These are phyloP conservation scores for Galeopsomyia nigrocyanea DNA, from an alignment of 2,888 invertebrate genomes.

Conservation along the genomic window DNA sequence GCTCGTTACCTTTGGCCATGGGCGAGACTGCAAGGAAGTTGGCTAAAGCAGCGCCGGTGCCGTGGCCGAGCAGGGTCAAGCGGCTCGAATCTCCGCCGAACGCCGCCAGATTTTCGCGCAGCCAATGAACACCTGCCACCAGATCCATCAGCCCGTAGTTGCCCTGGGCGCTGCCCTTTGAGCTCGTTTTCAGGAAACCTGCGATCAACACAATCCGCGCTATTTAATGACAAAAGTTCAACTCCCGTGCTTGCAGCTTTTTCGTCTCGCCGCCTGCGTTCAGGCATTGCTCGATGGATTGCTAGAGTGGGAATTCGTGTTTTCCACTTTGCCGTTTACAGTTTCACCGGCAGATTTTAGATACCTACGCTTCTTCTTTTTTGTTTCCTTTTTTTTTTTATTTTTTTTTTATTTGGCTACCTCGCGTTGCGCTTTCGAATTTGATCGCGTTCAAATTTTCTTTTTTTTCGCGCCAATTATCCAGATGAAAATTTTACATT, in stretches of 20 bases:
- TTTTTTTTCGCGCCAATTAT: no score
- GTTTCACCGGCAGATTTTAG: no score
- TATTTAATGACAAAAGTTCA: neutral
- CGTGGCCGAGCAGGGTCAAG: slow-evolving; percentile 95
- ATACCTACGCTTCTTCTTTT: no score
- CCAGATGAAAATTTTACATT: no score
- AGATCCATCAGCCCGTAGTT: slow-evolving; percentile 94
- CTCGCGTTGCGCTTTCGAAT: no score
- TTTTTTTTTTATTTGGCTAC: no score
- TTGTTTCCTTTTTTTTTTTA: no score
- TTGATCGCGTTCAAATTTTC: no score
- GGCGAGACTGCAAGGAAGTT: slow-evolving; percentile 97
- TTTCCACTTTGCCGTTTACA: no score
- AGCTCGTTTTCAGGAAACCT: slow-evolving; percentile 92
- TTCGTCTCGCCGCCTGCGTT: neutral
- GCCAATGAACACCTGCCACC: slow-evolving; percentile 96
- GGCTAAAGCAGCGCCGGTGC: slow-evolving; percentile 95
- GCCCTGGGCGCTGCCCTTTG: slow-evolving; percentile 89
- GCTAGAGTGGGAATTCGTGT: no score
- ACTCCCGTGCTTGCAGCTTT: slow-evolving; percentile 1
- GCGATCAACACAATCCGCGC: slow-evolving; percentile 50
- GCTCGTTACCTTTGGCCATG: slow-evolving; percentile 85
- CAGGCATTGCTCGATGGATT: no score
- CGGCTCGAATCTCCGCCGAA: slow-evolving; percentile 96
- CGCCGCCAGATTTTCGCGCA: slow-evolving; percentile 92